A percentile compares a stretch with the other conserved stretches of the same genome.
Evolutionary conservation across 2,113 vertebrate species (phyloP).

Genomic region (Cryptomyrus ogoouensis): DNA sequence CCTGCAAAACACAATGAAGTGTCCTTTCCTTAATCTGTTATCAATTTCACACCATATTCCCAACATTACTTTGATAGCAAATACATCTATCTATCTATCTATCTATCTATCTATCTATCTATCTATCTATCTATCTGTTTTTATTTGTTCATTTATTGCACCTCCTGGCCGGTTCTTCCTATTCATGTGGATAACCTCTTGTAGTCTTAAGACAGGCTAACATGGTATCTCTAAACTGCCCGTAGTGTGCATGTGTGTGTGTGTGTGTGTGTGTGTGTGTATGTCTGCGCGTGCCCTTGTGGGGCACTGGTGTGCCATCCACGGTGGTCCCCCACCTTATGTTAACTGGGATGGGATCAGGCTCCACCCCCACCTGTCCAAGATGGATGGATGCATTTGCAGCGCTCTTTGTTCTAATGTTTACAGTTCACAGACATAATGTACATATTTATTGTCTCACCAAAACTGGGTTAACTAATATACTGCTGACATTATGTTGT

Average conservation of each 20-base stretch:
- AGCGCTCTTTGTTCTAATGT: not conserved
- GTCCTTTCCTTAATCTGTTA: not conserved
- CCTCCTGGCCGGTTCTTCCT: not conserved
- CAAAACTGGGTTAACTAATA: not conserved
- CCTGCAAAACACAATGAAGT: not conserved
- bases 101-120: not conserved
- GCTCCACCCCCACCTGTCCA: not conserved
- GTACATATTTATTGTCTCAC: not conserved
- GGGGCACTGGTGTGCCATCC: not conserved
- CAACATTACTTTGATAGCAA: not conserved
- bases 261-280: no score
- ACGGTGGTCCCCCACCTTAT: not conserved
- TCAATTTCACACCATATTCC: not conserved
- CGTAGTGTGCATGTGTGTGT: not conserved
- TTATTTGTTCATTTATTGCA: not conserved
- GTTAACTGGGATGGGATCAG: not conserved
- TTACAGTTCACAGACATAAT: not conserved
- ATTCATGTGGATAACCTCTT: not conserved
- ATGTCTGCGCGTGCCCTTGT: not conserved
- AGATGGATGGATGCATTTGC: not conserved
- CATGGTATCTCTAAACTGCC: not conserved
- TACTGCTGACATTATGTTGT: not conserved
- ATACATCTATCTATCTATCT: not conserved
- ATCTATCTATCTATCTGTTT: not conserved
- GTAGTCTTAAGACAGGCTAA: not conserved